These are phyloP conservation scores for Microcebus lehilahytsara DNA, from an alignment of 2,113 vertebrate genomes.

Conservation along the genomic window DNA sequence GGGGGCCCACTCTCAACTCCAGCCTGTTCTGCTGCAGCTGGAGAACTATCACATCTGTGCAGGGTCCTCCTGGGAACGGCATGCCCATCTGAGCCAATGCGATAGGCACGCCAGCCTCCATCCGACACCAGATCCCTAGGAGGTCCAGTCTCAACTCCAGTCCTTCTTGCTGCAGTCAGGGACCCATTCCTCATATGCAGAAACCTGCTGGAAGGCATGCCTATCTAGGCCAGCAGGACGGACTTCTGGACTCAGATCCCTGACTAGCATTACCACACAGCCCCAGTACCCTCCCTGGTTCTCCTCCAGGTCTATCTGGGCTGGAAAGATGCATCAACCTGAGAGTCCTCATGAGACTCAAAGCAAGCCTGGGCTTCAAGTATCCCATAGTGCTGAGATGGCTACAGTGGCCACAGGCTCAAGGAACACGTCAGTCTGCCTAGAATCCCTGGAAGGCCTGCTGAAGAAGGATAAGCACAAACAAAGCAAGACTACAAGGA, in stretches of 20 bases:
- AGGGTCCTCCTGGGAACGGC: neutral
- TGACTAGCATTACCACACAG: neutral
- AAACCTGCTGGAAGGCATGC: neutral
- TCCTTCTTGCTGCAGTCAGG: neutral
- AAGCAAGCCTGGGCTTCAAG: neutral
- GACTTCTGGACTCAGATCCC: neutral
- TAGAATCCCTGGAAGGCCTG: neutral
- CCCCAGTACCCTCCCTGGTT: neutral
- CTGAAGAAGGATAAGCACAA: neutral
- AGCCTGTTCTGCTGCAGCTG: neutral
- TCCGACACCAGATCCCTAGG: neutral
- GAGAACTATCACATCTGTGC: neutral
- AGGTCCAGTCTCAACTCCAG: neutral
- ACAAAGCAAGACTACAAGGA: neutral
- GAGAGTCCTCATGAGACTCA: neutral
- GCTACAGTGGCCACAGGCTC: neutral
- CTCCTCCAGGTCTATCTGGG: neutral
- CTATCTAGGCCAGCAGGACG: neutral
- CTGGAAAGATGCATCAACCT: neutral
- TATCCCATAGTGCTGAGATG: neutral
- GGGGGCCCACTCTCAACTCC: neutral
- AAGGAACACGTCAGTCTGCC: neutral
- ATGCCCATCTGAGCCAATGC: neutral
- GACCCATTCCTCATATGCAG: neutral
- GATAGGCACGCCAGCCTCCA: neutral